Evolutionary conservation across 2,797 vertebrate genomes (phyloP), one percentile per base, ranked within the genome.

Genomic region (Clarias platycephalus): DNA sequence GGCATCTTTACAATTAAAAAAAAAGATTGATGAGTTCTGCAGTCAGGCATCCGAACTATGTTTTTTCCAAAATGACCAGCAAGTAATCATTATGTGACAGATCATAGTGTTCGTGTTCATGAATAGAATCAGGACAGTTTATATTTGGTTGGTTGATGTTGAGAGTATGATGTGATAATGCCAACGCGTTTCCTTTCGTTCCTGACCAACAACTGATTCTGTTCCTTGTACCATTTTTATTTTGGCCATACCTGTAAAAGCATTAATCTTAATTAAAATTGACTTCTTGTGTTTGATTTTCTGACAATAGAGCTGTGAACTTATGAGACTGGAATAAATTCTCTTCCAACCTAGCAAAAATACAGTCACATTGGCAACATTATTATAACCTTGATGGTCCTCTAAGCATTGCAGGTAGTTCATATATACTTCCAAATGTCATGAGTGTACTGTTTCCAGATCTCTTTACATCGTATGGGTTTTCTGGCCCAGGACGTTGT

Each of bases 1-100:
- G 87, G 85, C 88, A 64, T 72, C 34, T 40, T 66, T 72, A 71
- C 57, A 67, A 82, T 49, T 40, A 62, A 67, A 44, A 44, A 40
- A 75, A 75, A 68, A 78, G 85, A 85, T 71, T 67, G 60, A 81
- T 86, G 64, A 71, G 64, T 49, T 82, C 80, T 72, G 20, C 66
- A 64, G 60, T 63, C 82, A 81, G 64, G 62, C 44, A 63, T 86
- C 66, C 40, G 58, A 76, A 66, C 37, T 13, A 44, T n/a, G 53
- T 28, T 84, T 81, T 60, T 76, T n/a, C 64, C 62, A 71, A 80
- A 55, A 49, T 67, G 26, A 70, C 72, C 40, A 67, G 70, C 22
- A 31, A 81, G 68, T 75, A 82, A 83, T 55, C 55, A 70, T 81
- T 24, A 78, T 15, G 18, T 63, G 79, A 63, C 71, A 20, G 66